Percentiles rank a stretch among this genome's conserved stretches.
Evolutionary conservation across 2,888 invertebrate genomes (phyloP).

Genomic region (Leptopilina drosophilae): DNA sequence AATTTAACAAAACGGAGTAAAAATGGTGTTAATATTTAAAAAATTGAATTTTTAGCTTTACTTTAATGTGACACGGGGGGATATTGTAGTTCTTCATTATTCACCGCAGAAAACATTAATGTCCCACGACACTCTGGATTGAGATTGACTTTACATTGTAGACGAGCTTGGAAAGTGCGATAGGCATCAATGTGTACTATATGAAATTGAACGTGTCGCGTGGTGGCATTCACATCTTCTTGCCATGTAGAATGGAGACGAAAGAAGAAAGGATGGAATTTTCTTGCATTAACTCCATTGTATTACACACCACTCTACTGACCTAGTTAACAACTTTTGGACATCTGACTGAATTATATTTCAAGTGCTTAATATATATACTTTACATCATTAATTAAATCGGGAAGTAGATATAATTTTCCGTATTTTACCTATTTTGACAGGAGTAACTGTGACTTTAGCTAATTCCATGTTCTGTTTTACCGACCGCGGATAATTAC

Average conservation of each 20-base stretch:
- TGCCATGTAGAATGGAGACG: background rate
- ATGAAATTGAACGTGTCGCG: conserved; percentile 28
- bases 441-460: too few relatives aligned
- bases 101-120: conserved; percentile 33
- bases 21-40: too few relatives aligned
- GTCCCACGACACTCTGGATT: conserved; percentile 20
- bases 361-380: background rate
- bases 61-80: background rate
- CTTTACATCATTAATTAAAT: background rate
- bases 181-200: conserved; percentile 25
- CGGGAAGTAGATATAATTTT: too few relatives aligned
- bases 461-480: too few relatives aligned
- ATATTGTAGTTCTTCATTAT: conserved; percentile 26
- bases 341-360: background rate
- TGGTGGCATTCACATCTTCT: conserved; percentile 21
- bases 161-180: conserved; percentile 16
- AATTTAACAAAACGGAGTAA: too few relatives aligned
- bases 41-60: too few relatives aligned
- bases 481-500: too few relatives aligned
- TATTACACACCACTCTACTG: background rate
- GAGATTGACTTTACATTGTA: conserved; percentile 33
- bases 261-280: conserved; percentile 13
- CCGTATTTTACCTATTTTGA: too few relatives aligned
- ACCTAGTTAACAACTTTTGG: background rate
- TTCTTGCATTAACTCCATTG: background rate